These are phyloP conservation scores for Halcyon badia DNA, from an alignment of 2,797 vertebrate genomes.

Conservation along the genomic window DNA sequence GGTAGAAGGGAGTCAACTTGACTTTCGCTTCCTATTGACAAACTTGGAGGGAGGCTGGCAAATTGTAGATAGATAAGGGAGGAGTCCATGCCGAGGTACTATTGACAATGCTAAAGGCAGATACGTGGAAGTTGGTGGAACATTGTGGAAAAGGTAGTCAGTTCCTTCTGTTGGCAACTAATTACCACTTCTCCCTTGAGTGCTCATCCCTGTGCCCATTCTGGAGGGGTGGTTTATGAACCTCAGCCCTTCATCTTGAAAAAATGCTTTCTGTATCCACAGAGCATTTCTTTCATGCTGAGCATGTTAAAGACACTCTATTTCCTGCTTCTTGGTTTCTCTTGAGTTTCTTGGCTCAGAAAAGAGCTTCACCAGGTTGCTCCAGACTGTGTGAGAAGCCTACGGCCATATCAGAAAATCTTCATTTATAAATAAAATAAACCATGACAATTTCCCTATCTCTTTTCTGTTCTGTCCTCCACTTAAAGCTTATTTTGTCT, in stretches of 20 bases:
- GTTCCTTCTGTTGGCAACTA: background rate
- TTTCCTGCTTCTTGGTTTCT: background rate
- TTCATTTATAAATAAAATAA: background rate
- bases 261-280: background rate
- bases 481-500: background rate
- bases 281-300: background rate
- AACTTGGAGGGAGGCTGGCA: background rate
- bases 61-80: background rate
- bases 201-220: background rate
- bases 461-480: background rate
- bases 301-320: background rate
- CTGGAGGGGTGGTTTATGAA: rapidly evolving
- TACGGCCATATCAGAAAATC: background rate
- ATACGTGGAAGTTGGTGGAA: background rate
- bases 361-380: background rate
- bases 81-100: background rate
- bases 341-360: background rate
- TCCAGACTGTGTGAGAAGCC: background rate
- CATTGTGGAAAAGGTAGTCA: background rate
- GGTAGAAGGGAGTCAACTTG: background rate
- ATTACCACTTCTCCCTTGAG: background rate
- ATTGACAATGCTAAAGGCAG: background rate
- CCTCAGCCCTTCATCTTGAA: background rate
- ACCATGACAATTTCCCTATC: background rate
- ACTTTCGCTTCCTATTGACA: slow-evolving; percentile 56